A percentile compares a stretch with the other conserved stretches of the same genome.
Evolutionary conservation across 2,797 vertebrate species (phyloP).

Genomic region (Pseudocheirus occidentalis): DNA sequence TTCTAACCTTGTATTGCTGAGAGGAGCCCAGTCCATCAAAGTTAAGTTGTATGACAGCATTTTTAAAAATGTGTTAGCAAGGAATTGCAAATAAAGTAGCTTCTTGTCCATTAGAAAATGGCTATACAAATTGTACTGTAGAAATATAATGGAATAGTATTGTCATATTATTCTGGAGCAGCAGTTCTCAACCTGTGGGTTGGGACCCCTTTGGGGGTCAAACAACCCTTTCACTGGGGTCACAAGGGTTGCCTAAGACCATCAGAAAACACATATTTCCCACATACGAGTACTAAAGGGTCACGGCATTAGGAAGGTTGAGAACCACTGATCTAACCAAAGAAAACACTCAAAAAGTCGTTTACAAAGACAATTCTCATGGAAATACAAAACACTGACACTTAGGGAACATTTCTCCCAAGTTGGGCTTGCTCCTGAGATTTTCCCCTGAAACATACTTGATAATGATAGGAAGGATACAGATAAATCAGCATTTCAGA

Average conservation of each 20-base stretch:
- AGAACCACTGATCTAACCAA: background rate
- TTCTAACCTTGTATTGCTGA: no score
- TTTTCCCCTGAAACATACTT: slow-evolving; percentile 2
- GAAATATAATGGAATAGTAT: background rate
- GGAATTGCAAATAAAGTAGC: background rate
- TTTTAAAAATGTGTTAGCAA: background rate
- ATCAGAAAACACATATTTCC: no score
- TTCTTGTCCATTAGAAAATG: background rate
- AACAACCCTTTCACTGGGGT: no score
- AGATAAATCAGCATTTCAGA: background rate
- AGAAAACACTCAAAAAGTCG: background rate
- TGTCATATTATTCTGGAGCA: background rate
- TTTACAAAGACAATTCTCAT: slow-evolving; percentile 15
- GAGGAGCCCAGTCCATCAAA: no score
- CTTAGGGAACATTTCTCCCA: background rate
- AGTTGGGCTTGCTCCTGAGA: background rate
- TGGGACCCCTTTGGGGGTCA: no score
- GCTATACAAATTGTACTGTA: background rate
- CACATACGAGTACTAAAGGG: no score
- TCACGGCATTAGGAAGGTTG: no score
- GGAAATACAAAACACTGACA: background rate
- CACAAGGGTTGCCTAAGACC: no score
- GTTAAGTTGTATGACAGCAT: no score
- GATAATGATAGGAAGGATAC: slow-evolving; percentile 44
- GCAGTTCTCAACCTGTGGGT: no score